Percentiles rank a stretch among this genome's conserved stretches.
phyloP scores from a whole-genome alignment of 1,140 invertebrate species.

The Contarinia nasturtii region DNA sequence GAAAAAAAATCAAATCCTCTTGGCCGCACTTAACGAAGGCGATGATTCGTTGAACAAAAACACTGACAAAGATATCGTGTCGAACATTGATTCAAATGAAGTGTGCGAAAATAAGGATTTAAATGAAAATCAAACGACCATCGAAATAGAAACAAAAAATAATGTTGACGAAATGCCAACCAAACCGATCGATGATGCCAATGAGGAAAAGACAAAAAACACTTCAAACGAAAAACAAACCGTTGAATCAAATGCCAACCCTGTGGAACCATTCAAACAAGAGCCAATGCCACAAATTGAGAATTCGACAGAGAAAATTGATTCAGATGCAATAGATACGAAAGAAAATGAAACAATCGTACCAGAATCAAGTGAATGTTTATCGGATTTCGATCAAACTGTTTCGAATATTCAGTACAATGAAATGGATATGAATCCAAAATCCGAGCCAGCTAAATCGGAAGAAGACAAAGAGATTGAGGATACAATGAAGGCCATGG shows the following conservation, averaged over 20 bases:
- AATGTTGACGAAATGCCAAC: not conserved
- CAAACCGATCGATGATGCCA: no score
- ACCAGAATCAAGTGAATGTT: no score
- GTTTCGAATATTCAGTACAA: not conserved
- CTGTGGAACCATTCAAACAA: no score
- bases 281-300: no score
- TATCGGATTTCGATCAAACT: no score
- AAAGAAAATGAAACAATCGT: no score
- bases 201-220: no score
- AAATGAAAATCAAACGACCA: not conserved
- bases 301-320: not conserved
- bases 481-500: not conserved
- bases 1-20: constrained; percentile 5
- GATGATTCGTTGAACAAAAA: constrained; percentile 6
- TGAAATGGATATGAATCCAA: constrained; percentile 10
- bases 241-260: no score
- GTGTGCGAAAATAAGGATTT: not conserved
- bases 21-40: constrained; percentile 5
- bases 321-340: not conserved
- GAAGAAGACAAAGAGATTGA: not conserved
- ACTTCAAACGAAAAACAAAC: no score
- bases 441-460: constrained; percentile 12
- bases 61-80: not conserved
- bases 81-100: not conserved
- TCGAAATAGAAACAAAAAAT: not conserved